Conservation (phyloP, 2,888 invertebrate species). For the Halocaridina rubra region DNA sequence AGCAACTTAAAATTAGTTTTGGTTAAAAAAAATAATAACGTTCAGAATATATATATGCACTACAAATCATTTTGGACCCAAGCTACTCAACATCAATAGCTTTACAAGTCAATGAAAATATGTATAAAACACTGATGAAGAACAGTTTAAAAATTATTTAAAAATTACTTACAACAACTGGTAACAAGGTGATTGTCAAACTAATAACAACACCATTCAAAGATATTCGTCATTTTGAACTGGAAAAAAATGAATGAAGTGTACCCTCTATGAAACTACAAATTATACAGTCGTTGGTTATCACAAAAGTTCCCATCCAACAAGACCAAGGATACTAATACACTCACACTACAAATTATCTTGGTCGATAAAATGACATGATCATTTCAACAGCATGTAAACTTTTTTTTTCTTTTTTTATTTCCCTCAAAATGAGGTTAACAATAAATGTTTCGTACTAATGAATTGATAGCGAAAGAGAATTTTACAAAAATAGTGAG, state of each 20-base stretch:
- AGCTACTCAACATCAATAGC: conserved; percentile 17
- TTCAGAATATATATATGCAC: conserved; percentile 14
- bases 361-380: conserved; percentile 18
- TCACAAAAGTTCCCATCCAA: conserved; percentile 37
- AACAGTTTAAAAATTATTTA: conserved; percentile 25
- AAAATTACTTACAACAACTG: conserved; percentile 44
- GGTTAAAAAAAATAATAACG: too few relatives aligned
- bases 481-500: conserved; percentile 30
- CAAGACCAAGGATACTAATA: conserved; percentile 17
- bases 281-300: conserved; percentile 37
- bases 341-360: conserved; percentile 5
- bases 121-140: conserved; percentile 25
- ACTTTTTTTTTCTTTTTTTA: neutral
- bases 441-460: neutral
- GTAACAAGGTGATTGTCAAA: conserved; percentile 40
- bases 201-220: conserved; percentile 32
- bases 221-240: neutral
- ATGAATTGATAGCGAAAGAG: conserved; percentile 8
- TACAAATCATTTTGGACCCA: conserved; percentile 25
- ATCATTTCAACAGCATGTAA: conserved; percentile 10
- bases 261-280: conserved; percentile 26
- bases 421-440: too few relatives aligned
- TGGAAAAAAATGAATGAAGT: conserved; percentile 18
- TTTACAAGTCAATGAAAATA: conserved; percentile 23
- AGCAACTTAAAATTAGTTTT: too few relatives aligned